Base-by-base conservation (phyloP, 2,888 invertebrate genomes). In the Bruchidius siliquastri region DNA sequence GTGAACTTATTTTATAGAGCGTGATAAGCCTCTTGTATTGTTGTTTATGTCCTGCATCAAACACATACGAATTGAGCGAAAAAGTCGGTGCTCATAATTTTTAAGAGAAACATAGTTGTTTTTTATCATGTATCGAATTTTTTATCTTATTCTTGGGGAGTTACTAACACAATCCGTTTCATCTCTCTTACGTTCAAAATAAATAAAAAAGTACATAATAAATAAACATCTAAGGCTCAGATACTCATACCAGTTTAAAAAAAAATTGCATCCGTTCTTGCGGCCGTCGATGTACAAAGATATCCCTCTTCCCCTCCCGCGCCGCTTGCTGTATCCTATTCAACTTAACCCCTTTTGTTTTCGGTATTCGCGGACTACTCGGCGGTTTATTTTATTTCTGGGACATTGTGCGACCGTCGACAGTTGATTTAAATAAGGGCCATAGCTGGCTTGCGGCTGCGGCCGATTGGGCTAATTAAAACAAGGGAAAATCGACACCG, bases 401-500 rank as follows among this genome's bases (percentile, higher is more conserved):
- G 49, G 18, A 49, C 49, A 49, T 49, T 49, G 49, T 49, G 49
- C 49, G 49, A 3, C 49, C 49, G 49, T 49, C 49, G 49, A 49
- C 49, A 49, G 49, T 49, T 49, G 49, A 49, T 49, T 49, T 49
- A 49, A 49, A 49, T 49, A 49, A 49, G 49, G 49, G 49, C 6
- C 49, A 18, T 13, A 4, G 49, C 49, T 49, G 1, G 49, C 49
- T 4, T 1, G 1, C 18, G 49, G 10, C 68, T 22, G 21, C 68
- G 68, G 1, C 21, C 22, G 68, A 4, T 68, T 68, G 3, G 68
- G 68, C 22, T 68, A 68, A 68, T 68, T 68, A 68, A 68, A 68
- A 68, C 68, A 68, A 68, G 68, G 18, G 21, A 21, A 68, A 68
- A 68, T 68, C 22, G 68, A 22, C 68, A 68, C 22, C 21, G 68